These are phyloP conservation scores for Cynaeus angustus DNA, from an alignment of 2,888 invertebrate genomes.

Conservation along the genomic window DNA sequence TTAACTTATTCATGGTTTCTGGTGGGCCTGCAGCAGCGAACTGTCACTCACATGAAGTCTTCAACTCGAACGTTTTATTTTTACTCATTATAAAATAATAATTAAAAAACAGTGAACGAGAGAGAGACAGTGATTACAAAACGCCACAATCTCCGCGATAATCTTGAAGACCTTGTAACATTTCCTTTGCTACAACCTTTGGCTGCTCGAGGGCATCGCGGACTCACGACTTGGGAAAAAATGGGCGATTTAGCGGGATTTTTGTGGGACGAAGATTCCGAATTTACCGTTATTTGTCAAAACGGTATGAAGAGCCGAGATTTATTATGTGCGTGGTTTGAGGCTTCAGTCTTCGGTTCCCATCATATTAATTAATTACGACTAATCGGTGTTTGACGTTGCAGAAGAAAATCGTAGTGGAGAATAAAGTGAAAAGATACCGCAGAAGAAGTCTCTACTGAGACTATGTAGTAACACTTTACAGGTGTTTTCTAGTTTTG, in stretches of 20 bases:
- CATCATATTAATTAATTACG: slow-evolving; percentile 11
- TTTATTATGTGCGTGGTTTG: slow-evolving; percentile 7
- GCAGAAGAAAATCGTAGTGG: neutral
- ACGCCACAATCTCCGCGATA: slow-evolving; percentile 71
- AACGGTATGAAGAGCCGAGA: slow-evolving; percentile 4
- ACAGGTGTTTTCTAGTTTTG: too few species aligned
- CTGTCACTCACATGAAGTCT: slow-evolving; percentile 70
- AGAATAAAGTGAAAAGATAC: slow-evolving; percentile 1
- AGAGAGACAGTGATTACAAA: slow-evolving; percentile 61
- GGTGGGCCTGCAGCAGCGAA: slow-evolving; percentile 64
- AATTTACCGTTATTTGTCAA: slow-evolving; percentile 25
- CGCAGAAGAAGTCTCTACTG: too few species aligned
- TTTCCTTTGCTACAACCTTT: slow-evolving; percentile 70
- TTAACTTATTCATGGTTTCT: slow-evolving; percentile 60
- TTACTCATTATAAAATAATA: slow-evolving; percentile 70
- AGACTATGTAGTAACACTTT: too few species aligned
- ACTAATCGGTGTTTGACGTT: neutral
- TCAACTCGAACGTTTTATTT: slow-evolving; percentile 69
- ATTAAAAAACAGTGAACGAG: slow-evolving; percentile 59
- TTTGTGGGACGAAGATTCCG: slow-evolving; percentile 16
- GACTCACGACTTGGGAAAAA: slow-evolving; percentile 58
- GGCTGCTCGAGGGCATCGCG: slow-evolving; percentile 65
- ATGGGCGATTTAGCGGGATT: slow-evolving; percentile 34
- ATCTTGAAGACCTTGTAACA: slow-evolving; percentile 73
- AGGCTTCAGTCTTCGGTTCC: slow-evolving; percentile 1